phyloP scores from a whole-genome alignment of 2,113 vertebrate genomes.

The Nyctibius bracteatus region DNA sequence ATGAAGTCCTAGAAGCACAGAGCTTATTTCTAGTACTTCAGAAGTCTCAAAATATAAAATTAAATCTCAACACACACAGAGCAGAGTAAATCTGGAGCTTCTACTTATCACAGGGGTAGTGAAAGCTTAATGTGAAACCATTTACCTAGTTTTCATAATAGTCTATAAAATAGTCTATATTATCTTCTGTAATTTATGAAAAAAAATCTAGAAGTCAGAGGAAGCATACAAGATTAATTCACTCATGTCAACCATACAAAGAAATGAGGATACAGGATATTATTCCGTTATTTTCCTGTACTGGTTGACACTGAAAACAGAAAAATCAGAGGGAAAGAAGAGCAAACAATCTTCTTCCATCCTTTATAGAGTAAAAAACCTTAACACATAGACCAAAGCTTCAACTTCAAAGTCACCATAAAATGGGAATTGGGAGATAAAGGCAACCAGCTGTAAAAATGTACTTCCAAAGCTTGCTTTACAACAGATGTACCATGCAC shows the following conservation, averaged over 20 bases:
- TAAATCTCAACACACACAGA: neutral
- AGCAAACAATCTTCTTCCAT: neutral
- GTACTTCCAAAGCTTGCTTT: neutral
- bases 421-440: neutral
- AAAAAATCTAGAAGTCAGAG: neutral
- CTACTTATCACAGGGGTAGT: neutral
- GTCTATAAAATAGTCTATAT: neutral
- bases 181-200: neutral
- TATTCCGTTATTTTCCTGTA: neutral
- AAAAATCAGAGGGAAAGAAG: neutral
- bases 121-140: neutral
- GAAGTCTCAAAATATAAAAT: neutral
- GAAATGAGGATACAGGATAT: neutral
- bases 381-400: neutral
- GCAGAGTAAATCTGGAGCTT: neutral
- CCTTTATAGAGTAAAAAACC: neutral
- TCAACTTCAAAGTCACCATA: slow-evolving; percentile 5
- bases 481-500: neutral
- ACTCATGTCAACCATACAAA: neutral
- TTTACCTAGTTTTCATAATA: neutral
- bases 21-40: neutral
- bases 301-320: neutral
- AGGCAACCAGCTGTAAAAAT: neutral
- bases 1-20: neutral
- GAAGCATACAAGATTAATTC: neutral